Evolutionary conservation across 23 tunicate species (phyloP).

Genomic region (Trididemnum clinides): DNA sequence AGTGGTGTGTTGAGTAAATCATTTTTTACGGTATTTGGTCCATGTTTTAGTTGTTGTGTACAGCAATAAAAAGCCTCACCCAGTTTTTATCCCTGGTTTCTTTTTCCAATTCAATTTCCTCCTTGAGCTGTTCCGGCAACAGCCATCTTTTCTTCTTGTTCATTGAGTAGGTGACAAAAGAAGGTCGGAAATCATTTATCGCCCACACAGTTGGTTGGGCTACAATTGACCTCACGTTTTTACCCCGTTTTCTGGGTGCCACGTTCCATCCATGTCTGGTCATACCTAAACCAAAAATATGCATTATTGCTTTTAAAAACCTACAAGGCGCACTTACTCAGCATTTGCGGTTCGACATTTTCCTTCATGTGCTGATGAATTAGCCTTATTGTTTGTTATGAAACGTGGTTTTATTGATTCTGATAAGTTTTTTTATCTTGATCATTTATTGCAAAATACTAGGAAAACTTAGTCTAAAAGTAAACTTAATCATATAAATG

Average conservation of each 20-base stretch:
- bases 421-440: too few species aligned
- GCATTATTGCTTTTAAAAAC: not conserved
- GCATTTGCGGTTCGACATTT: too few species aligned
- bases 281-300: not conserved
- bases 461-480: too few species aligned
- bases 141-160: conserved; percentile 40
- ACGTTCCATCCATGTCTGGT: not conserved
- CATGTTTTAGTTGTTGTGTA: too few species aligned
- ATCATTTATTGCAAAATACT: too few species aligned
- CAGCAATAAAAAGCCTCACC: not conserved
- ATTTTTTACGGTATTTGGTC: too few species aligned
- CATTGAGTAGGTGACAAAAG: conserved; percentile 11
- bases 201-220: not conserved
- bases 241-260: not conserved
- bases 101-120: not conserved
- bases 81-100: not conserved
- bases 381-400: too few species aligned
- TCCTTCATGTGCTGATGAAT: too few species aligned
- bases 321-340: too few species aligned
- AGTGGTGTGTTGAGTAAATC: too few species aligned
- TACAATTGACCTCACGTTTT: not conserved
- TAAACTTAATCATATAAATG: too few species aligned
- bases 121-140: conserved; percentile 8
- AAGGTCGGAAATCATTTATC: not conserved
- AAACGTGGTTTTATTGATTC: too few species aligned